Base-by-base conservation (phyloP, 37 sponge, comb jelly and placozoan species). In the Theonella swinhoei region DNA sequence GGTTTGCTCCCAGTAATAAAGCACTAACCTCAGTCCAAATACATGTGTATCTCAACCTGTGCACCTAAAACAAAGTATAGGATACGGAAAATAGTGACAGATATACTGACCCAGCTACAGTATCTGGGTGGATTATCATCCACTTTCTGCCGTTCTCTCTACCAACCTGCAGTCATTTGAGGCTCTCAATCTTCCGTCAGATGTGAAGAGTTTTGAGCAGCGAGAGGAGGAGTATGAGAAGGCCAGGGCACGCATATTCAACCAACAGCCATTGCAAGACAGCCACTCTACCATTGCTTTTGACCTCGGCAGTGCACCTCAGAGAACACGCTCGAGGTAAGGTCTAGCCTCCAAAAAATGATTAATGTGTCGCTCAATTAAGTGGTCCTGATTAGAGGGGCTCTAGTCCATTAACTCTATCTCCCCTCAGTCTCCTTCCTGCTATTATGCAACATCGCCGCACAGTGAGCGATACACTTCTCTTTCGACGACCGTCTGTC, bases 211-310 rank as follows among this genome's bases (percentile, higher is more conserved):
- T 0, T 92, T 89, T 70, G 96, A 91, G 65, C 90, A 95, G 81
- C 60, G 94, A 29, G 94, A 95, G 62, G 85, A 80, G 58, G 96
- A 85, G 35, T 95, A 95, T 74, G 90, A 89, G 67, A 86, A 89
- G 38, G 94, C 91, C 20, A 74, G 90, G 39, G 96, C 96, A 14
- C 69, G 94, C 35, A 95, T 95, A 70, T 95, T 95, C 64, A 95
- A 54, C 69, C 92, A 91, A 47, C 74, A 80, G 61, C 66, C 77
- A 14, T 42, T 76, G 3, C 54, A 37, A 38, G 68, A 66, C 4
- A 32, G 66, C 26, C 41, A 20, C 1, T 42, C 2, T 42, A 43
- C 17, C 29, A 8, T 73, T 59, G 60, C 74, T 23, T 82, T 62
- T 82, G 73, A 73, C 72, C 64, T 73, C 41, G 74, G 63, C 4